Evolutionary conservation across 2,797 vertebrate species (phyloP).

Genomic region (Denticeps clupeoides): DNA sequence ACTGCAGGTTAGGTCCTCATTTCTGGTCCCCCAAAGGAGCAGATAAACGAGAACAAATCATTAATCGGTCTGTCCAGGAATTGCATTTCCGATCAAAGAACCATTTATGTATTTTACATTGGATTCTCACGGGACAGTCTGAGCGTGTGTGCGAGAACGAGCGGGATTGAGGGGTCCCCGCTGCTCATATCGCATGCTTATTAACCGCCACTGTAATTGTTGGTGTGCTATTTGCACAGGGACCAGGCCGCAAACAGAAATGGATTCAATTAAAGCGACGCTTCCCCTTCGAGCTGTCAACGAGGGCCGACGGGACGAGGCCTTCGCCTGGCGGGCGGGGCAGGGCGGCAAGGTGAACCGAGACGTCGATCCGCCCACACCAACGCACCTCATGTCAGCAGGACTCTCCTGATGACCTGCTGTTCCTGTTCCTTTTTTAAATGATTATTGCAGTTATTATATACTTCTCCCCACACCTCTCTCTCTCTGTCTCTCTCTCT

Average conservation of each 20-base stretch:
- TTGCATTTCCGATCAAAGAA: no score
- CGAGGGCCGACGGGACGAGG: conserved; percentile 43
- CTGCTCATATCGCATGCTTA: conserved; percentile 47
- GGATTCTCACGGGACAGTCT: no score
- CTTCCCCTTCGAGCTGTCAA: conserved; percentile 47
- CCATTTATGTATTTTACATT: no score
- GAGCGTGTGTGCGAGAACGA: conserved; percentile 16
- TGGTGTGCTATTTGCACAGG: conserved; percentile 59
- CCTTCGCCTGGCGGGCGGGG: conserved; percentile 33
- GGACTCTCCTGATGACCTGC: no score
- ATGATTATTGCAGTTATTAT: no score
- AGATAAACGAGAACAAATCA: no score
- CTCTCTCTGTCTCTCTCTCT: neutral
- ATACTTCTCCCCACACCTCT: neutral
- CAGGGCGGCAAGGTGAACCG: conserved; percentile 31
- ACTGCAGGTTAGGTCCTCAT: neutral
- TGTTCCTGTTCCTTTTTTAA: no score
- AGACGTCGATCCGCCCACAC: conserved; percentile 20
- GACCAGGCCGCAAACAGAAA: conserved; percentile 53
- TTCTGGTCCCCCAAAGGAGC: conserved; percentile 7
- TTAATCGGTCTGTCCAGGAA: no score
- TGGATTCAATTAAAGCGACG: conserved; percentile 50
- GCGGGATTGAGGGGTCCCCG: conserved; percentile 39
- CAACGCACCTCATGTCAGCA: no score
- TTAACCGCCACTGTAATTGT: conserved; percentile 60